These are phyloP conservation scores for Sipha maydis DNA, from an alignment of 2,888 invertebrate species.

Conservation along the genomic window DNA sequence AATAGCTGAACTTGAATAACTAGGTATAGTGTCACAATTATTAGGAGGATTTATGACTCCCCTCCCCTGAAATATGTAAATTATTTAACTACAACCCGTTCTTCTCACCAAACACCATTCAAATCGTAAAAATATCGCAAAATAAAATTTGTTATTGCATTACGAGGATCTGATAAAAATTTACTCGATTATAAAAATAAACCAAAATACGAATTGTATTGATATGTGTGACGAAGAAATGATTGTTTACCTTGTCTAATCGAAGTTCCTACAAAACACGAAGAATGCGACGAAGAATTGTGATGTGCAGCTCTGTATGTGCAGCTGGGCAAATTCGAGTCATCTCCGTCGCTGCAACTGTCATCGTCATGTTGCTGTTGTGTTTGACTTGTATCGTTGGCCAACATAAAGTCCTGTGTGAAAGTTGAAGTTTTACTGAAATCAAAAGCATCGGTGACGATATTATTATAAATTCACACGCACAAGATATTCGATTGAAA, in stretches of 20 bases:
- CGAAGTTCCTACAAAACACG: conserved; percentile 37
- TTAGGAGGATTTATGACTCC: too few relatives aligned
- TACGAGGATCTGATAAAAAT: too few relatives aligned
- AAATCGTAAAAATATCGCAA: too few relatives aligned
- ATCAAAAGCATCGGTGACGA: not conserved
- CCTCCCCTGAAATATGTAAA: too few relatives aligned
- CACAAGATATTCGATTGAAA: not conserved
- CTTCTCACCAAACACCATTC: too few relatives aligned
- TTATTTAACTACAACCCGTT: too few relatives aligned
- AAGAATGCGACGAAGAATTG: conserved; percentile 30
- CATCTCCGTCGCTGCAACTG: conserved; percentile 57
- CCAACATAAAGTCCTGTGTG: conserved; percentile 46
- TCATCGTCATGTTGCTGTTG: conserved; percentile 54
- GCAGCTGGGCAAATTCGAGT: conserved; percentile 39
- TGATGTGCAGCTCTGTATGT: conserved; percentile 52
- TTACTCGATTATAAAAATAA: too few relatives aligned
- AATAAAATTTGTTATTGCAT: too few relatives aligned
- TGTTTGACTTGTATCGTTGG: conserved; percentile 41
- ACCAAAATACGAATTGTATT: too few relatives aligned
- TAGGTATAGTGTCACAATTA: too few relatives aligned
- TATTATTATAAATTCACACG: not conserved
- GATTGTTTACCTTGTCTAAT: conserved; percentile 46
- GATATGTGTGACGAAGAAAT: not conserved
- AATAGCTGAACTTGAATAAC: too few relatives aligned
- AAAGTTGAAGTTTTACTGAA: conserved; percentile 53